Conservation (phyloP, 2,888 invertebrate species). For the Falcaria lacertinaria region DNA sequence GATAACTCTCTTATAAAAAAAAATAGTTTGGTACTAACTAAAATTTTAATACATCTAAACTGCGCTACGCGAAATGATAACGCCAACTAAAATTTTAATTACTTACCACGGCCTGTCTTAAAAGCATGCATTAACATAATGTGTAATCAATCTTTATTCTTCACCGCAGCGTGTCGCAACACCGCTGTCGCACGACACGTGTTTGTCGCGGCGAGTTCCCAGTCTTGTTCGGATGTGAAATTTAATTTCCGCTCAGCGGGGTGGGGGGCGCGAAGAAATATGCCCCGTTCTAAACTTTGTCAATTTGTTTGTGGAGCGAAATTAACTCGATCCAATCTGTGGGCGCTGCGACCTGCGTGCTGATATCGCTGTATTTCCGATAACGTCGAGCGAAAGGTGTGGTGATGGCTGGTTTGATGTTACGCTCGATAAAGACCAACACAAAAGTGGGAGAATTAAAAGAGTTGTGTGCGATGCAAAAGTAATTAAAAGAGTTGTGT, state of each 20-base stretch:
- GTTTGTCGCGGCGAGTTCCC: slow-evolving; percentile 63
- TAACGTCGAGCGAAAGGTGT: slow-evolving; percentile 47
- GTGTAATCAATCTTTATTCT: slow-evolving; percentile 48
- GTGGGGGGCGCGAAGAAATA: slow-evolving; percentile 69
- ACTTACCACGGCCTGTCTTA: neutral
- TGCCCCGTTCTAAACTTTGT: slow-evolving; percentile 79
- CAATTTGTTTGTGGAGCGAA: slow-evolving; percentile 80
- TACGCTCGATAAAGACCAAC: slow-evolving; percentile 1
- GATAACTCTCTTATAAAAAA: no score
- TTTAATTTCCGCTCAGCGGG: slow-evolving; percentile 74
- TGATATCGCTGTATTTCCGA: slow-evolving; percentile 58
- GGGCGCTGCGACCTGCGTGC: slow-evolving; percentile 63
- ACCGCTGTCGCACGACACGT: slow-evolving; percentile 50
- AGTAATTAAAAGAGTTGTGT: no score
- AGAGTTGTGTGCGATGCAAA: no score
- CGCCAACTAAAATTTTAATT: neutral
- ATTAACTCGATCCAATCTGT: slow-evolving; percentile 80
- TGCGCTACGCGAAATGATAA: no score
- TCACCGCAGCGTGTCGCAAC: slow-evolving; percentile 38
- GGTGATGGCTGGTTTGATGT: slow-evolving; percentile 23
- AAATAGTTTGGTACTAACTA: no score
- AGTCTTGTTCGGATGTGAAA: slow-evolving; percentile 79
- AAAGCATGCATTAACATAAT: slow-evolving; percentile 10
- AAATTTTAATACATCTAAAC: no score
- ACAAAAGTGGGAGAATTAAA: neutral